Base-by-base conservation (phyloP, 2,113 vertebrate species). In the Cephalopholis sonnerati region DNA sequence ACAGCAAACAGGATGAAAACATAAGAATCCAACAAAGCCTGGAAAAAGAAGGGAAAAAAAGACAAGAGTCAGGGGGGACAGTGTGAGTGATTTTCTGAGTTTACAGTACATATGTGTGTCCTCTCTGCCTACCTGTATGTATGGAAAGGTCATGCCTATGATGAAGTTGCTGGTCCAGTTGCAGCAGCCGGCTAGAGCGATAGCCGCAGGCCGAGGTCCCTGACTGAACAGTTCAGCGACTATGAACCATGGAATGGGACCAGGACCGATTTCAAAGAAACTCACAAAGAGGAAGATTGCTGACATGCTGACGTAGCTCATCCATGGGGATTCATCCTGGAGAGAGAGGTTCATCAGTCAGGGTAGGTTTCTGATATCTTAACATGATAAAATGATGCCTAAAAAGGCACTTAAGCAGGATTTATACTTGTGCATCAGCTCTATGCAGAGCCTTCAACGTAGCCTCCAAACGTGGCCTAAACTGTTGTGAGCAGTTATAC, bases 231-330 rank as follows among this genome's bases (percentile, higher is more conserved):
- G 92, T n/a, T 99, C 98, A 0, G 98, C 98, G 13, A 98, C 98
- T 0, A 99, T 98, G 63, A 99, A 99, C 98, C 98, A 99, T 5
- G 98, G 97, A 80, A 99, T 99, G 1, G 98, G 98, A 46, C 98
- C 98, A 0, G 98, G 98, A 1, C 98, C 98, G 0, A 99, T 96
- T 94, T 99, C 98, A 72, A 99, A 99, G 95, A 99, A 99, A 65
- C 96, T 96, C 82, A 99, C 97, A 0, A 99, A 99, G 77, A 98
- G 94, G 92, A 99, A 99, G 89, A 98, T 97, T 0, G 97, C 95
- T 0, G 91, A 69, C 97, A 99, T 97, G 94, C 97, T 98, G 76
- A 99, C 72, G 0, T 98, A 98, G 92, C 96, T 99, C 98, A 99
- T 99, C 97, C 98, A 98, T 3, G 91, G 1, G 74, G 94, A 96